phyloP scores from a whole-genome alignment of 2,797 vertebrate genomes.

The Gorsachius magnificus region DNA sequence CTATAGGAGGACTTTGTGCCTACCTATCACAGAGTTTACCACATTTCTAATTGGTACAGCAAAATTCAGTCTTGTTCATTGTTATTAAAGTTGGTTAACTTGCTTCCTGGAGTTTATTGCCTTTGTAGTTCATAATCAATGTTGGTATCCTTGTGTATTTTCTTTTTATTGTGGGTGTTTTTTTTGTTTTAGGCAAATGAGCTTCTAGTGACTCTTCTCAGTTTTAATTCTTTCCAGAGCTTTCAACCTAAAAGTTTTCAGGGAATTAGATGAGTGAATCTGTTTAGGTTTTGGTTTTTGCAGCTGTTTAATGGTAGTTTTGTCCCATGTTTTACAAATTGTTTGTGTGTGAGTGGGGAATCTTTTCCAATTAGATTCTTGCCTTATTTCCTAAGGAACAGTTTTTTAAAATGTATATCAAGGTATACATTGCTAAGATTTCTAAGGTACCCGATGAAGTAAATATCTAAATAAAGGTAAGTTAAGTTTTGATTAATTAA shows the following conservation, averaged over 20 bases:
- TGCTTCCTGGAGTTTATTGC: not conserved
- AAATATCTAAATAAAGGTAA: slow-evolving; percentile 16
- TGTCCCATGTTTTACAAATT: not conserved
- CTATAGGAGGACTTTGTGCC: not conserved
- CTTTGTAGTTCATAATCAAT: not conserved
- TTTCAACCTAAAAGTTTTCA: not conserved
- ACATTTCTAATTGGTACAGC: not conserved
- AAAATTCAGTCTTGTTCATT: not conserved
- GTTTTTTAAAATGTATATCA: not conserved
- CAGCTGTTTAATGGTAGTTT: not conserved
- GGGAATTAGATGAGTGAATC: not conserved
- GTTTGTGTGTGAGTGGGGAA: not conserved
- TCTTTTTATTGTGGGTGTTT: not conserved
- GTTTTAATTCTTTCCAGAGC: not conserved
- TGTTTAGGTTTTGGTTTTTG: not conserved
- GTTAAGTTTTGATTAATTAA: not conserved
- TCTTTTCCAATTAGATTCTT: not conserved
- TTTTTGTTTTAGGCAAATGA: not conserved
- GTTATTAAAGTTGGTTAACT: not conserved
- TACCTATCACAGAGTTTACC: not conserved
- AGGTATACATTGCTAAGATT: not conserved
- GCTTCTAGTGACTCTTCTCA: not conserved
- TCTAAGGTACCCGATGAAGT: not conserved
- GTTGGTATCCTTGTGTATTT: not conserved
- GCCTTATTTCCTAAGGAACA: not conserved